phyloP scores from a whole-genome alignment of 2,797 vertebrate species.

The Onychomys arenicola region DNA sequence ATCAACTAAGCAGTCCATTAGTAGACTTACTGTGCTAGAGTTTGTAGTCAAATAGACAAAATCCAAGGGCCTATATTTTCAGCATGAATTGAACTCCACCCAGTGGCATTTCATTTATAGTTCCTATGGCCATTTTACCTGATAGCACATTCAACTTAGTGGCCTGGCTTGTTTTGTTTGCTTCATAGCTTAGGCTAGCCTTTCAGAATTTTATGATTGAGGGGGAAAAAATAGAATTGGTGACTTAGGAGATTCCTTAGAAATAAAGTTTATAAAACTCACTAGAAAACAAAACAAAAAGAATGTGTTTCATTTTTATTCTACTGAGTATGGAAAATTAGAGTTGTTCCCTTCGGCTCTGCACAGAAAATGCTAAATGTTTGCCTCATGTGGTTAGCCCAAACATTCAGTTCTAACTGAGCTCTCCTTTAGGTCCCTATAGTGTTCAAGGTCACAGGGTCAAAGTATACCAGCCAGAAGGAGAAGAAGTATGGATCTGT shows the following conservation, averaged over 20 bases:
- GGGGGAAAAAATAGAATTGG: not conserved
- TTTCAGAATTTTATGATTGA: slow-evolving; percentile 42
- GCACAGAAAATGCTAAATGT: slow-evolving; percentile 40
- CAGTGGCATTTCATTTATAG: not conserved
- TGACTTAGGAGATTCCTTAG: not conserved
- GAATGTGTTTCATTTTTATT: slow-evolving; percentile 62
- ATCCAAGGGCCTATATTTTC: not conserved
- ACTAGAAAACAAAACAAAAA: not conserved
- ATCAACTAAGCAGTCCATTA: not conserved
- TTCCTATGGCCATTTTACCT: slow-evolving; percentile 28
- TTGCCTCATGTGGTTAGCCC: slow-evolving; percentile 45
- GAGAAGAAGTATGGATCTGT: slow-evolving; percentile 94
- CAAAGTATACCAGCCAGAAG: slow-evolving; percentile 97
- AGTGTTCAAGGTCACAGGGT: slow-evolving; percentile 97
- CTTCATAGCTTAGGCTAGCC: not conserved
- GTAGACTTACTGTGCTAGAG: not conserved
- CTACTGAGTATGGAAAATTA: slow-evolving; percentile 50
- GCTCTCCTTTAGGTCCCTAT: slow-evolving; percentile 92
- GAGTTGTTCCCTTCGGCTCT: slow-evolving; percentile 44
- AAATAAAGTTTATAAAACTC: slow-evolving; percentile 59
- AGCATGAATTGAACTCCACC: slow-evolving; percentile 34
- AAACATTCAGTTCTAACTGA: slow-evolving; percentile 67
- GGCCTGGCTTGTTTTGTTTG: not conserved
- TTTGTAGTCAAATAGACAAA: not conserved
- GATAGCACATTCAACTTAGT: slow-evolving; percentile 36